Conservation (phyloP, 2,113 vertebrate genomes). For the Dipodomys merriami region DNA sequence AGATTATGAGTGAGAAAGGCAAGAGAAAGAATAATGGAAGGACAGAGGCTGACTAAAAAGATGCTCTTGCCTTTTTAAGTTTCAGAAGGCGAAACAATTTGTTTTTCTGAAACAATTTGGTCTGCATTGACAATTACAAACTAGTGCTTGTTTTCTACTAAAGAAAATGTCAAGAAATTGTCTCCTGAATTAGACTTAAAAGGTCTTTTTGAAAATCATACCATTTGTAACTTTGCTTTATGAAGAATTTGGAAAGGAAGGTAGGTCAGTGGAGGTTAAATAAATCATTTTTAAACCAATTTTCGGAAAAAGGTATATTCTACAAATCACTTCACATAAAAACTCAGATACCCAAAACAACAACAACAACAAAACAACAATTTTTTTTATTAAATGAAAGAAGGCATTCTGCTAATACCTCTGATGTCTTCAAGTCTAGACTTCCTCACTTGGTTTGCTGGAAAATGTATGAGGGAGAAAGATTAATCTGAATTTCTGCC, state of each 20-base stretch:
- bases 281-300: constrained; percentile 32
- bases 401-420: background rate
- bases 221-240: background rate
- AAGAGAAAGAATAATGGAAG: background rate
- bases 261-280: background rate
- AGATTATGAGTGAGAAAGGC: background rate
- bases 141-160: constrained; percentile 13
- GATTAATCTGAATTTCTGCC: background rate
- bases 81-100: background rate
- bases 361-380: background rate
- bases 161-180: constrained; percentile 10
- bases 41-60: background rate
- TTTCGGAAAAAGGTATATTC: background rate
- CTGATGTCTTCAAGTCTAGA: background rate
- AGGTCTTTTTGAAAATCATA: background rate
- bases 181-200: background rate
- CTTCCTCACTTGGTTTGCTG: background rate
- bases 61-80: background rate
- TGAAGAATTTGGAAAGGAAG: background rate
- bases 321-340: background rate
- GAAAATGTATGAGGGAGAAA: background rate
- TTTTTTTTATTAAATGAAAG: constrained; percentile 27
- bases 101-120: background rate
- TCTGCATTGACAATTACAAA: constrained; percentile 35
- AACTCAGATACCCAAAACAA: background rate